phyloP scores from a whole-genome alignment of 1,140 invertebrate species.

The Lepidurus arcticus region DNA sequence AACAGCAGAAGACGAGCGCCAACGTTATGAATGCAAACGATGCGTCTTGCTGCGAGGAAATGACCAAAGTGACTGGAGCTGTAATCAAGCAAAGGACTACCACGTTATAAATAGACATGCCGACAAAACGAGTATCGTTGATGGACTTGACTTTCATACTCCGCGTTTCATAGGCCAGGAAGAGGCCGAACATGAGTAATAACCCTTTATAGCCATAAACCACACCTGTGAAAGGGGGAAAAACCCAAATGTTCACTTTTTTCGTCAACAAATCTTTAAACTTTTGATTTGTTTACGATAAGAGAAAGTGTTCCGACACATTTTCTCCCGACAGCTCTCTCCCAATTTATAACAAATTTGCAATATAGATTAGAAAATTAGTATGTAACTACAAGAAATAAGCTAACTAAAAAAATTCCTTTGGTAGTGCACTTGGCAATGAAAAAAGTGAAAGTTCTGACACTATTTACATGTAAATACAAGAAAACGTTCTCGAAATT shows the following conservation, averaged over 20 bases:
- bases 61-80: slow-evolving; percentile 92
- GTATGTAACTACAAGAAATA: too few relatives aligned
- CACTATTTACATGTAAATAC: too few relatives aligned
- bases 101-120: slow-evolving; percentile 99
- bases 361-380: too few relatives aligned
- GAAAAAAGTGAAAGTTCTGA: too few relatives aligned
- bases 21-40: slow-evolving; percentile 93
- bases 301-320: not conserved
- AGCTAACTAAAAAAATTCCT: too few relatives aligned
- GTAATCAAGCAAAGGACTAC: slow-evolving; percentile 95
- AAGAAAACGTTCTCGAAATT: too few relatives aligned
- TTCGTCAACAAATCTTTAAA: not conserved
- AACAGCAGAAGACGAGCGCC: slow-evolving; percentile 93
- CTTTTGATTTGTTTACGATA: not conserved
- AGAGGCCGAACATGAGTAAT: slow-evolving; percentile 91
- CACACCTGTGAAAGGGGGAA: slow-evolving; percentile 60
- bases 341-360: too few relatives aligned
- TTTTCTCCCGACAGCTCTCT: too few relatives aligned
- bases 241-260: slow-evolving; percentile 12
- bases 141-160: slow-evolving; percentile 89
- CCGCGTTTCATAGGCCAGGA: slow-evolving; percentile 94
- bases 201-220: slow-evolving; percentile 96
- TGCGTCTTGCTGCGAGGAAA: slow-evolving; percentile 92
- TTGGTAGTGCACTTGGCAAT: too few relatives aligned
- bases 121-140: slow-evolving; percentile 94